Evolutionary conservation across 2,888 invertebrate species (phyloP), one percentile per base, ranked within the genome.

Genomic region (Lapara coniferarum): DNA sequence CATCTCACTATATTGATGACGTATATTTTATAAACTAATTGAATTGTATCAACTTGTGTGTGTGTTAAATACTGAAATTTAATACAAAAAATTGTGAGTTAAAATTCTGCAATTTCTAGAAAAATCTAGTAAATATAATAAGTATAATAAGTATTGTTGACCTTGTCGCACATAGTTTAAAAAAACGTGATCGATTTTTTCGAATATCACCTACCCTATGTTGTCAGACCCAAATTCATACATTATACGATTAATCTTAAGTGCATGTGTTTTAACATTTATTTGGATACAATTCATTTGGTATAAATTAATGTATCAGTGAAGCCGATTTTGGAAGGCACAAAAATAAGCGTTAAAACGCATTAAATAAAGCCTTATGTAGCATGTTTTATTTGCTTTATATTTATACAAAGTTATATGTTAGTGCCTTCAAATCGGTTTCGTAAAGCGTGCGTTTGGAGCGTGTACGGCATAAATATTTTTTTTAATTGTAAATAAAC

Each of bases 281-380:
- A 19, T 49, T 16, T 63, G 49, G 63, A 49, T 63, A 63, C 49
- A 63, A 63, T 63, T 7, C 46, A 63, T 63, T 63, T 63, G 63
- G 46, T 49, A 19, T 63, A 49, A 49, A 49, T 55, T 49, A 58
- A 49, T 19, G 63, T 49, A 49, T 63, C 46, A 13, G 25, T 16
- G 46, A 58, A 59, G 63, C 49, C 49, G 13, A 49, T 63, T 63
- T 63, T 59, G 59, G 5, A 59, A 12, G 63, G 46, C 46, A 63
- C 49, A 49, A 13, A 46, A 49, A 16, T 37, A 12, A 63, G 63
- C 49, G 63, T 63, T 49, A 19, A 13, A 63, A 49, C 19, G 63
- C 63, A 49, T 19, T 63, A 44, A 59, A 25, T 2, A 25, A 59
- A 46, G 19, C 19, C 49, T 63, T 49, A 19, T 49, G 44, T 16